A percentile compares a stretch with the other conserved stretches of the same genome.
Conservation (phyloP, 1,140 invertebrate species). For the Aethina tumida region DNA sequence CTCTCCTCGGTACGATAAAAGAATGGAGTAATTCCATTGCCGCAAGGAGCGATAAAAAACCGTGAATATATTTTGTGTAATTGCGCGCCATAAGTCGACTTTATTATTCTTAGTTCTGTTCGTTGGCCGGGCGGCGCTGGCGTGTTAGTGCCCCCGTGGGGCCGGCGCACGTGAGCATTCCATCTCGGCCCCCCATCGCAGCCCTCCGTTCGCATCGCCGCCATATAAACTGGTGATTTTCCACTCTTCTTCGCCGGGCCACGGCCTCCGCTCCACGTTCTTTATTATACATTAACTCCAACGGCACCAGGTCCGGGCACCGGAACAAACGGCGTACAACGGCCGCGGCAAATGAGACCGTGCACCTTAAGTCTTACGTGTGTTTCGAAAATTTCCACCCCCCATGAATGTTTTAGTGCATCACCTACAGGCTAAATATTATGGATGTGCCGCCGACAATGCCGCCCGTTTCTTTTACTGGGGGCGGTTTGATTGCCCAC, state of each 20-base stretch:
- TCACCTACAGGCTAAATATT: too few species aligned
- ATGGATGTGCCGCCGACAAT: too few species aligned
- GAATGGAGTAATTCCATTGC: conserved; percentile 34
- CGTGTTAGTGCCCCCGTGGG: conserved; percentile 31
- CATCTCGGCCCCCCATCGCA: conserved; percentile 6
- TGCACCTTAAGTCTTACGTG: too few species aligned
- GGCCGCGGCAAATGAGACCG: too few species aligned
- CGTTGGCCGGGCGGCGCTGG: conserved; percentile 27
- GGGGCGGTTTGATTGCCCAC: too few species aligned
- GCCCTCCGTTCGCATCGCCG: conserved; percentile 12
- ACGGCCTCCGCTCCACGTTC: conserved; percentile 7
- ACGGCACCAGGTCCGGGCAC: conserved; percentile 9
- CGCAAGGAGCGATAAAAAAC: conserved; percentile 37
- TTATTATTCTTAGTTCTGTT: conserved; percentile 33
- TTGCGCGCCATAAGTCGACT: conserved; percentile 35
- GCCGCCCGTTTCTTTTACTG: too few species aligned
- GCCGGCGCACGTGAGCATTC: conserved; percentile 24
- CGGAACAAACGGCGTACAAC: too few species aligned
- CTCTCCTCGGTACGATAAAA: conserved; percentile 32
- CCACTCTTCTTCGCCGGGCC: conserved; percentile 6
- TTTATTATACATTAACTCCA: conserved; percentile 11
- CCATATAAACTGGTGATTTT: conserved; percentile 13
- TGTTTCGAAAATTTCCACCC: too few species aligned
- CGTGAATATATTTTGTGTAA: conserved; percentile 37
- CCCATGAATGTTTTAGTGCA: too few species aligned